Evolutionary conservation across 2,113 vertebrate genomes (phyloP).

Genomic region (Romanogobio albipinnatus): DNA sequence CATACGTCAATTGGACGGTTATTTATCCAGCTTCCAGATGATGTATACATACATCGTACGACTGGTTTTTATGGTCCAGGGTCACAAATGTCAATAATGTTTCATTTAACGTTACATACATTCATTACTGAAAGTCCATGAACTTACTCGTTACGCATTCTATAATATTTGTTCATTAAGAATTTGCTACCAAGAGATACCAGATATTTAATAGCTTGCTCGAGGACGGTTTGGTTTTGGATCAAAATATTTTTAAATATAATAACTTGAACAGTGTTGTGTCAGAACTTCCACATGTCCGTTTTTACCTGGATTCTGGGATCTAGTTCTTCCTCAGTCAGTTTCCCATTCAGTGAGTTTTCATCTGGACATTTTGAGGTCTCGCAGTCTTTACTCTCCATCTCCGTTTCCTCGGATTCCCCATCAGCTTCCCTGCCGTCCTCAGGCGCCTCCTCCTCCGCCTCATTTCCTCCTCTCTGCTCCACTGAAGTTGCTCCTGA

Average conservation of each 20-base stretch:
- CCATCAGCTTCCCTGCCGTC: conserved; percentile 58
- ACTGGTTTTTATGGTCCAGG: too few relatives aligned
- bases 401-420: conserved; percentile 46
- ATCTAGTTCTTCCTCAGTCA: conserved; percentile 75
- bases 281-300: not conserved
- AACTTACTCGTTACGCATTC: not conserved
- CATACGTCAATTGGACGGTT: too few relatives aligned
- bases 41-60: too few relatives aligned
- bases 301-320: conserved; percentile 75
- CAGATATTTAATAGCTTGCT: not conserved
- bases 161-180: not conserved
- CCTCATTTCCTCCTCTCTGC: conserved; percentile 16
- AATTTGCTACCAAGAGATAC: not conserved
- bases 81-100: not conserved
- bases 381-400: not conserved
- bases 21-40: too few relatives aligned
- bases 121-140: not conserved
- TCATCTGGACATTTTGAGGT: conserved; percentile 1
- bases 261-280: not conserved
- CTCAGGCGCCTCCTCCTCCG: conserved; percentile 57
- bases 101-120: not conserved
- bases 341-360: conserved; percentile 60
- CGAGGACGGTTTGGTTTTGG: not conserved
- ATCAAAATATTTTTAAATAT: not conserved
- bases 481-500: conserved; percentile 4